A percentile compares a stretch with the other conserved stretches of the same genome.
Evolutionary conservation across 2,888 invertebrate species (phyloP).

Genomic region (Ichneumon xanthorius): DNA sequence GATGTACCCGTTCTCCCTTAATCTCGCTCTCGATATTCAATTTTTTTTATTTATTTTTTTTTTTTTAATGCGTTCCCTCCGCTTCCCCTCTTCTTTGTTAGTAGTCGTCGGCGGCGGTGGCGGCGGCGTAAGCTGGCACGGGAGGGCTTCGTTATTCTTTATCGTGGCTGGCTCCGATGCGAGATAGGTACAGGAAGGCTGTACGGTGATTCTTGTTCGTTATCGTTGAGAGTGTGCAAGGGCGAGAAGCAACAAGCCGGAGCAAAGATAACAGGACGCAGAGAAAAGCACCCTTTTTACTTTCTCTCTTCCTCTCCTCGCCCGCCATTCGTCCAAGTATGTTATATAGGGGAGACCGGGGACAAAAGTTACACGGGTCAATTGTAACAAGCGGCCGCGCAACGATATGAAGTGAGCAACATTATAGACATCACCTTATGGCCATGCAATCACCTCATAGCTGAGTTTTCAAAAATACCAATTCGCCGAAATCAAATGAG

Average conservation of each 20-base stretch:
- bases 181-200: not conserved
- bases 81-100: constrained; percentile 27
- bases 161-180: constrained; percentile 43
- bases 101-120: not conserved
- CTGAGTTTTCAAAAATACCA: too few species aligned
- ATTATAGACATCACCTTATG: too few species aligned
- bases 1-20: constrained; percentile 56
- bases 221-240: constrained; percentile 25
- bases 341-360: not conserved
- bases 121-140: not conserved
- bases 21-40: constrained; percentile 14
- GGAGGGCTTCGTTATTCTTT: constrained; percentile 47
- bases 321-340: not conserved
- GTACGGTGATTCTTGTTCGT: constrained; percentile 12
- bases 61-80: not conserved
- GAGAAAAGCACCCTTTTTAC: constrained; percentile 15
- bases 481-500: too few species aligned
- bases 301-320: not conserved
- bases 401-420: too few species aligned
- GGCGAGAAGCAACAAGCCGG: constrained; percentile 35
- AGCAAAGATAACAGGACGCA: constrained; percentile 28
- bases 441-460: too few species aligned
- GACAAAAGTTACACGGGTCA: too few species aligned
- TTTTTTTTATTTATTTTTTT: not conserved
- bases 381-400: too few species aligned